These are phyloP conservation scores for Sebastes melanostomus DNA, from an alignment of 2,797 vertebrate species.

Conservation along the genomic window DNA sequence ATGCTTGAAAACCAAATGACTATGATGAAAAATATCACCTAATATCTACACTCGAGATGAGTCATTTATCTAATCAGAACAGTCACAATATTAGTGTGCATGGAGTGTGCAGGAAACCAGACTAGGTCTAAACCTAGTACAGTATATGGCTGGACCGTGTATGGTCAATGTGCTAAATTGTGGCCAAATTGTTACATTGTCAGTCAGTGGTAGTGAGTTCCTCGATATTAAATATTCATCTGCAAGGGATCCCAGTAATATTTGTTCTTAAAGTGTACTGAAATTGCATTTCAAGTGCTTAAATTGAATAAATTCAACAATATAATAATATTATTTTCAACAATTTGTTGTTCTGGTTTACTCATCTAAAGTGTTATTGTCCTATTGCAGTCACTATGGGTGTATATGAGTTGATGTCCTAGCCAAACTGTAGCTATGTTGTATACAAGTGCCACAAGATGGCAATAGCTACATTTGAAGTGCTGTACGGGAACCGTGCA, in stretches of 20 bases:
- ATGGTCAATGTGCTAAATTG: not conserved
- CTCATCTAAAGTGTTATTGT: not conserved
- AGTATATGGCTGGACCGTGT: no score
- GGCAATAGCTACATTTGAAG: no score
- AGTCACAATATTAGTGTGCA: not conserved
- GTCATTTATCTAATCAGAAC: not conserved
- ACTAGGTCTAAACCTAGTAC: not conserved
- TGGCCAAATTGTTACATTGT: not conserved
- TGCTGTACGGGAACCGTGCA: no score
- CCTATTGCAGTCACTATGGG: not conserved
- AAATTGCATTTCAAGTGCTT: not conserved
- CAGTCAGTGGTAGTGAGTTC: not conserved
- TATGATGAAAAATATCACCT: not conserved
- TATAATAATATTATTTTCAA: not conserved
- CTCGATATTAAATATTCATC: not conserved
- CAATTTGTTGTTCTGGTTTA: not conserved
- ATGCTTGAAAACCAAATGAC: not conserved
- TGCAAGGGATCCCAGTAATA: no score
- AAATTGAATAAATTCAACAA: not conserved
- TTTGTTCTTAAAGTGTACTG: no score
- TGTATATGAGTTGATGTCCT: not conserved
- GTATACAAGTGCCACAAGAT: no score
- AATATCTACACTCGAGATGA: not conserved
- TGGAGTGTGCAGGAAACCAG: not conserved
- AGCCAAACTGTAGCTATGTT: not conserved